A percentile compares a stretch with the other conserved stretches of the same genome.
Conservation (phyloP, 2,797 vertebrate genomes). For the Leucoraja ocellata region DNA sequence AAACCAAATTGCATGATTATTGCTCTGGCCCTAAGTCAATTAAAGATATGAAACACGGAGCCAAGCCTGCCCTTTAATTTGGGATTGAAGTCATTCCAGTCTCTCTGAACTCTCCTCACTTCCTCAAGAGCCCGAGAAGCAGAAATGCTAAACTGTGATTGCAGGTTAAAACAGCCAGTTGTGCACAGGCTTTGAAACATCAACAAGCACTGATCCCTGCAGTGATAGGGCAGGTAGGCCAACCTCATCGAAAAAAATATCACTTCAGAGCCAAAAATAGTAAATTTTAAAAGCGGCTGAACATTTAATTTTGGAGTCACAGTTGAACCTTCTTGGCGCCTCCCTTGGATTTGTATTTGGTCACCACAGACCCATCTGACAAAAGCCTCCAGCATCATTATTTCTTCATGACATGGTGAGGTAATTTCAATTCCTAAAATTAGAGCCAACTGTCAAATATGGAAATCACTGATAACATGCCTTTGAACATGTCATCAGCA, state of each 20-base stretch:
- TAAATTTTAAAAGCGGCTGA: slow-evolving; percentile 22
- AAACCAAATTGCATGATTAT: slow-evolving; percentile 33
- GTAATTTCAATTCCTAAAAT: neutral
- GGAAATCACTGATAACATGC: neutral
- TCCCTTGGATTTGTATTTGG: neutral
- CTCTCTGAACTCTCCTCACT: slow-evolving; percentile 8
- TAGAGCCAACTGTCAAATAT: neutral
- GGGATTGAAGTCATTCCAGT: slow-evolving; percentile 26
- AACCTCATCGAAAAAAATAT: neutral
- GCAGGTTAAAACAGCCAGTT: slow-evolving; percentile 4
- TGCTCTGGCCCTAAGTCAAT: slow-evolving; percentile 5
- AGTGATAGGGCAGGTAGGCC: neutral
- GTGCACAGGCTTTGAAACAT: neutral
- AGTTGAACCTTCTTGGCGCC: neutral
- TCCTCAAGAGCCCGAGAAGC: neutral
- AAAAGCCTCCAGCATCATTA: neutral
- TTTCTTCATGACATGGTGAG: slow-evolving; percentile 4
- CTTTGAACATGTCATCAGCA: neutral
- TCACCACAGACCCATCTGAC: slow-evolving; percentile 32
- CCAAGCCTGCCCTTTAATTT: slow-evolving; percentile 31
- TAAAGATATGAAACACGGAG: slow-evolving; percentile 24
- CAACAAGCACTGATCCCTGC: neutral
- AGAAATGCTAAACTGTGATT: slow-evolving; percentile 27
- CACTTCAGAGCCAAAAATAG: slow-evolving; percentile 1
- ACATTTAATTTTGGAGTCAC: slow-evolving; percentile 17